A percentile compares a stretch with the other conserved stretches of the same genome.
Conservation (phyloP, 2,113 vertebrate species). For the Monarcha castaneiventris region DNA sequence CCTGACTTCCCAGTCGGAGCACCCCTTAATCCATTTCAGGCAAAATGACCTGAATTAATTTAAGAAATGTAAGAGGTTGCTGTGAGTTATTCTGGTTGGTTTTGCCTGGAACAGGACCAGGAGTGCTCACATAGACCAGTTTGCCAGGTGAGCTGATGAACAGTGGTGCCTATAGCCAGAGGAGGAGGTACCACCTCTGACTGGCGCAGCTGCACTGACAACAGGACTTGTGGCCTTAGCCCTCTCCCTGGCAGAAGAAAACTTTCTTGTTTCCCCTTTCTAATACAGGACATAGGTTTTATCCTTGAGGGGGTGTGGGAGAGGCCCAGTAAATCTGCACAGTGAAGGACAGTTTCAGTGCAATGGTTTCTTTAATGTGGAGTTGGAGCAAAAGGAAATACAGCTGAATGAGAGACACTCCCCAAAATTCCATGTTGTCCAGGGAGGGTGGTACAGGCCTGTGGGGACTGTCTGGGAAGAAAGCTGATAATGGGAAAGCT, state of each 20-base stretch:
- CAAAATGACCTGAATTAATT: background rate
- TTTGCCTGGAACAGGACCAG: background rate
- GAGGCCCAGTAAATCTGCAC: background rate
- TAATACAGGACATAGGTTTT: background rate
- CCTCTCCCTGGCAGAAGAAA: background rate
- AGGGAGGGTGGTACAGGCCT: background rate
- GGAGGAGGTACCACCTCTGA: background rate
- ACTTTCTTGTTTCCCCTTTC: background rate
- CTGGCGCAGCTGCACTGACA: fast-evolving
- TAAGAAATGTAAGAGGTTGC: background rate
- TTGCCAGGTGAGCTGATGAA: background rate
- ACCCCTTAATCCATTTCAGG: background rate
- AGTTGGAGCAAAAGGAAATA: background rate
- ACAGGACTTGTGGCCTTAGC: background rate
- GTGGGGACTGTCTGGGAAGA: background rate
- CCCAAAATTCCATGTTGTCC: background rate
- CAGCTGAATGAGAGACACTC: background rate
- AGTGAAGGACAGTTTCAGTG: background rate
- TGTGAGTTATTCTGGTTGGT: background rate
- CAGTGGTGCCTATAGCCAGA: background rate
- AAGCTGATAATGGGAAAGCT: conserved; percentile 27
- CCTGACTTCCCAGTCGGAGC: background rate
- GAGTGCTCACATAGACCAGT: background rate
- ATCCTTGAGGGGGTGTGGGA: background rate
- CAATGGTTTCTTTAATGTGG: background rate